Evolutionary conservation across 2,888 invertebrate genomes (phyloP), one percentile per base, ranked within the genome.

Genomic region (Ceraclea dissimilis): DNA sequence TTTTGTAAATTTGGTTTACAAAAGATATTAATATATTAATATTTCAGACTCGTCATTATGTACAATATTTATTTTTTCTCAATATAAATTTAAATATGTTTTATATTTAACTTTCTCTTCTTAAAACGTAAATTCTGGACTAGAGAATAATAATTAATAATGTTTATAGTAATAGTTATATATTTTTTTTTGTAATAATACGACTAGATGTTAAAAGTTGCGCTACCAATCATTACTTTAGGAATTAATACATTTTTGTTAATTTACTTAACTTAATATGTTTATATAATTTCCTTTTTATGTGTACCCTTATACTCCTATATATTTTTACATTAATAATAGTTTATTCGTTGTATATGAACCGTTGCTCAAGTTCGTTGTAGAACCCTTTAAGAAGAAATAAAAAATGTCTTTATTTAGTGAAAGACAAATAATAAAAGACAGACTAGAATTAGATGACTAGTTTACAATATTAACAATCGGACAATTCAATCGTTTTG

Each of bases 1-100:
- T 54, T 71, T 77, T 78, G 77, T 78, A 78, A 78, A 77, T 76
- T 75, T 76, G 75, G 72, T 74, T 77, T 78, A 78, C 77, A 78
- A 77, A 78, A 78, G 77, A 78, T 78, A 78, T 60, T 13, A 39
- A 8, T 39, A 78, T 78, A 78, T 60, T 13, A 39, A 8, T 39
- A 8, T 48, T 62, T 76, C 76, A 76, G 72, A 76, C 76, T 75
- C 75, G 73, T 77, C 73, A 72, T 73, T 75, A 75, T 74, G 73
- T 76, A 77, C 74, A 72, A 73, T 73, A 74, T 76, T 73, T 72
- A 75, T 74, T 71, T 70, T 71, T 74, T 72, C 69, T 73, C 71
- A 70, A 71, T 69, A 26, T 26, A 49, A 26, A 49, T 20, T 26
- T 49, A 49, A 19, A 49, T 49, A 63, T 54, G 57, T 61, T 53